Evolutionary conservation across 2,113 vertebrate genomes (phyloP), one percentile per base, ranked within the genome.

Genomic region (Sardina pilchardus): DNA sequence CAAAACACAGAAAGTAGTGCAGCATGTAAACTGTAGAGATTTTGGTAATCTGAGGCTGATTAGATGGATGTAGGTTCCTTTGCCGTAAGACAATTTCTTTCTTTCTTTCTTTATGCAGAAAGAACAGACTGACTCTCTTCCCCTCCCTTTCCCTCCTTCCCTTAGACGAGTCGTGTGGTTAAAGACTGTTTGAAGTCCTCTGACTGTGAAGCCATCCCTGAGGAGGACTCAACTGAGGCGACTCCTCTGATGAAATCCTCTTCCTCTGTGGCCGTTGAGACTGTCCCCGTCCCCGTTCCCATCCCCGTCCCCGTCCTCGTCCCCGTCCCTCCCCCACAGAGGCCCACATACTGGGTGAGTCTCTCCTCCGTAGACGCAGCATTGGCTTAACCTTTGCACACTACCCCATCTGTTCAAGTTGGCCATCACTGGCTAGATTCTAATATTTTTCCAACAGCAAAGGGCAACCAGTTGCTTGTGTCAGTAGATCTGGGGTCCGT

Each of bases 291-390:
- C 0, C 86, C n/a, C n/a, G n/a, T 81, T 16, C n/a, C n/a, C n/a
- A n/a, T 24, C 16, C 30, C 85, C 83, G n/a, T n/a, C n/a, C n/a
- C n/a, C n/a, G 10, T 14, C 78, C 92, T 90, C 85, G 14, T 0
- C 0, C 0, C 0, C 0, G 1, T 56, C 71, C 89, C 34, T 24
- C 16, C 30, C 85, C 83, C 87, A 90, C 88, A 24, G 1, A 1
- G 34, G 50, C 81, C 44, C 42, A 47, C 7, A 6, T 82, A 91
- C 84, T 95, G 95, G 95, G 95, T 96, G 82, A 94, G 89, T 9
- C 21, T 63, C 10, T 78, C 14, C 5, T 36, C 30, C 12, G n/a
- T 26, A n/a, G 4, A n/a, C 0, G 56, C 63, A 3, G 7, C 12
- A 56, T 14, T 3, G 12, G 53, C 6, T 24, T 21, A 19, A 59